Evolutionary conservation across 2,113 vertebrate genomes (phyloP), one percentile per base, ranked within the genome.

Genomic region (Neopipo cinnamomea): DNA sequence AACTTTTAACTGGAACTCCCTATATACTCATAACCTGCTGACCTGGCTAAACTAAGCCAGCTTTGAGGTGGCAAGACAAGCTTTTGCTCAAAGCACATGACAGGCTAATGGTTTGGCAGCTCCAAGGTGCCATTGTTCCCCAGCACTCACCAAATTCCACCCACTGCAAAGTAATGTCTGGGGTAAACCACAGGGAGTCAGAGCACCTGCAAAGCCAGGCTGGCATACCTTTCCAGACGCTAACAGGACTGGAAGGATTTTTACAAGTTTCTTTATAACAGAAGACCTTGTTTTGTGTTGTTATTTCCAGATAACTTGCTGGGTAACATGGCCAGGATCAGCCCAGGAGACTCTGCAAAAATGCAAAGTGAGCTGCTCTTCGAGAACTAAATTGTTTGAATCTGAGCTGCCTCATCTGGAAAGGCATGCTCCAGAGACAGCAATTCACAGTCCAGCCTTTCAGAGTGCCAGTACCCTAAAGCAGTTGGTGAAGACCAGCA

Each of bases 91-190:
- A 76, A 67, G 9, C 47, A 53, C 52, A 76, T 37, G 8, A 33
- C 11, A 47, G n/a, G 19, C 9, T 63, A n/a, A 52, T 8, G 35
- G 9, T 61, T 68, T 72, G 11, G 39, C 65, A 23, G 23, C 33
- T 83, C 37, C 37, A 61, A 68, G 75, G 21, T 70, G 50, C 30
- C 28, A 11, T 8, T 35, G 39, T 37, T 49, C 33, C 28, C 28
- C 21, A 17, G 22, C 23, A 28, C n/a, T 42, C 46, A 39, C 9
- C n/a, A 63, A 47, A 75, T 72, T 65, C 56, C 33, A 33, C 11
- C 18, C 12, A 5, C 28, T 55, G 35, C 47, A 78, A 62, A 62
- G 23, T 35, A 70, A 65, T 0, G 0, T 0, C 2, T 8, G 11
- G 14, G 9, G 4, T 61, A 41, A 80, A 33, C 4, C 4, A 15